Percentiles rank a stretch among this genome's conserved stretches.
phyloP scores from a whole-genome alignment of 2,113 vertebrate genomes.

The Indicator indicator region DNA sequence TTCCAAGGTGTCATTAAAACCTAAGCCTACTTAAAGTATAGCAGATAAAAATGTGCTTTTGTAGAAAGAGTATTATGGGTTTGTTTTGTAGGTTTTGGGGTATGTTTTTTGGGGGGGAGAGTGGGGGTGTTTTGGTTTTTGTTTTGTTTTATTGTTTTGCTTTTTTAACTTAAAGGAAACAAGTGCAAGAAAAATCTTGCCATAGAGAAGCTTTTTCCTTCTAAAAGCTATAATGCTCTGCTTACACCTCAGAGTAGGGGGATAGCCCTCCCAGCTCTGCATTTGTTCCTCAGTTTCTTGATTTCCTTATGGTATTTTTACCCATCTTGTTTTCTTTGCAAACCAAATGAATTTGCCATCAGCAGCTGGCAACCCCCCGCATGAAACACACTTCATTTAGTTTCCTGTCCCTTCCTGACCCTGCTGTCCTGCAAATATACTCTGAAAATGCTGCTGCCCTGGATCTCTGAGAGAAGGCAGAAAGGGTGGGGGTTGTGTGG shows the following conservation, averaged over 20 bases:
- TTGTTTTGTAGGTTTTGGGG: not conserved
- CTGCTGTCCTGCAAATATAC: not conserved
- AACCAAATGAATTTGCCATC: not conserved
- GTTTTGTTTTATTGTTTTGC: not conserved
- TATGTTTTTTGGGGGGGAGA: too few species aligned
- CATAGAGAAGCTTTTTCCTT: not conserved
- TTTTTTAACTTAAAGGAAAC: not conserved
- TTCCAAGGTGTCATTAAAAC: not conserved
- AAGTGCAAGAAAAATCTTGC: not conserved
- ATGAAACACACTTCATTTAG: not conserved
- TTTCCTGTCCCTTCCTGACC: not conserved
- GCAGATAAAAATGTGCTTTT: not conserved
- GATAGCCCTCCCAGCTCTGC: not conserved
- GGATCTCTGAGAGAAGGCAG: slow-evolving; percentile 17
- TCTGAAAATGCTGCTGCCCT: not conserved
- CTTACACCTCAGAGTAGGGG: not conserved
- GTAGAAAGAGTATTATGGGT: not conserved
- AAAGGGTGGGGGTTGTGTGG: slow-evolving; percentile 57
- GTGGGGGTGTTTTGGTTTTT: not conserved
- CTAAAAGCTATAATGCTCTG: not conserved
- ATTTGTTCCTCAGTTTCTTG: slow-evolving; percentile 9
- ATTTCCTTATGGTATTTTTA: not conserved
- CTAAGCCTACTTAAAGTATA: not conserved
- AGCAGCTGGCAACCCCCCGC: not conserved
- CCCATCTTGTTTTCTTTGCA: not conserved